These are phyloP conservation scores for Charaxes varanes DNA, from an alignment of 1,140 invertebrate genomes.

Conservation along the genomic window DNA sequence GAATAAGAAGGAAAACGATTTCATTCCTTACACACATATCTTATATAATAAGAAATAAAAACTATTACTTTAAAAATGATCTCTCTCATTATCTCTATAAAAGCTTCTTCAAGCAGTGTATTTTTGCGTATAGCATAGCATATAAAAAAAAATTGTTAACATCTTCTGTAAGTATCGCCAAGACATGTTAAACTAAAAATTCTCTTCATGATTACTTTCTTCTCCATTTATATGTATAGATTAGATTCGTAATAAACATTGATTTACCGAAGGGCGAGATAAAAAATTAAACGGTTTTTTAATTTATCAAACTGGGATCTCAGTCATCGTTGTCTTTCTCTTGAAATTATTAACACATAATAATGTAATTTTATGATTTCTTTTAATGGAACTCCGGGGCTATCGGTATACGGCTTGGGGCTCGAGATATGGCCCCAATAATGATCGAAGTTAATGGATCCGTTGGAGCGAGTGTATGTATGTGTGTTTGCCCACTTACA, in stretches of 20 bases:
- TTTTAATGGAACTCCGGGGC: slow-evolving; percentile 63
- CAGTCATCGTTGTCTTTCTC: slow-evolving; percentile 44
- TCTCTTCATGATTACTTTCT: too few species aligned
- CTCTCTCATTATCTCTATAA: too few species aligned
- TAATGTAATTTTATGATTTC: slow-evolving; percentile 68
- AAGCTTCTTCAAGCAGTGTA: too few species aligned
- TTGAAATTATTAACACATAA: slow-evolving; percentile 71
- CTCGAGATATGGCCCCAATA: slow-evolving; percentile 54
- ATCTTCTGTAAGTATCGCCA: too few species aligned
- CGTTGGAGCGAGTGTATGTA: slow-evolving; percentile 30
- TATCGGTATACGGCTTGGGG: slow-evolving; percentile 46
- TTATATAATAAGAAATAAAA: too few species aligned
- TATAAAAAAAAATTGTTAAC: too few species aligned
- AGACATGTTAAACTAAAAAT: too few species aligned
- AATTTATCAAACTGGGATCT: slow-evolving; percentile 41
- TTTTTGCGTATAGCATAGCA: too few species aligned
- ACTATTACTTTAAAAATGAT: too few species aligned
- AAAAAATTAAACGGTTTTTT: slow-evolving; percentile 29
- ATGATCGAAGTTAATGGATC: slow-evolving; percentile 61
- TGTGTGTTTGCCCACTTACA: slow-evolving; percentile 19
- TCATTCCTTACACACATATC: too few species aligned
- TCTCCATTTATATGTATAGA: slow-evolving; percentile 18
- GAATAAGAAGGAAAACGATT: too few species aligned
- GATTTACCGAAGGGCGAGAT: slow-evolving; percentile 31
- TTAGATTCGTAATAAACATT: slow-evolving; percentile 26